Conservation (phyloP, 2,113 vertebrate species). For the Cyprinodon brontotheroides region DNA sequence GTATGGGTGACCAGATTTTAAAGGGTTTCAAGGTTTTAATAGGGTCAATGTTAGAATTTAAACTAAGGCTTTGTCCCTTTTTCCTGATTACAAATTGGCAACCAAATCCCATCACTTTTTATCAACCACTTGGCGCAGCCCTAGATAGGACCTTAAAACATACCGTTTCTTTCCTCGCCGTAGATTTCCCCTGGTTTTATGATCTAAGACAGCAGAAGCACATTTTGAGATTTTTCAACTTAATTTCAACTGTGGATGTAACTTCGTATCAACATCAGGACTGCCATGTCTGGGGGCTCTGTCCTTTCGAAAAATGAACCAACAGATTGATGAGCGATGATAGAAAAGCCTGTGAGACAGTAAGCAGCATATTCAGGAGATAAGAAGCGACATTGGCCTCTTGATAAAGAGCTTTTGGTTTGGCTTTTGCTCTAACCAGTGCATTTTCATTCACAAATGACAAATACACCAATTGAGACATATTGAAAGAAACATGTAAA, state of each 20-base stretch:
- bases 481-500: too few relatives aligned
- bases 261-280: neutral
- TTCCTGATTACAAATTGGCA: too few relatives aligned
- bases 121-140: too few relatives aligned
- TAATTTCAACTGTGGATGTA: neutral
- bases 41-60: too few relatives aligned
- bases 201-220: neutral
- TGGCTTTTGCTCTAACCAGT: neutral
- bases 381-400: neutral
- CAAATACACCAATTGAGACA: too few relatives aligned
- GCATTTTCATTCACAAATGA: too few relatives aligned
- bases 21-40: too few relatives aligned
- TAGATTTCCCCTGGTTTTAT: neutral
- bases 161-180: neutral
- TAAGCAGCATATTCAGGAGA: neutral
- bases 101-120: too few relatives aligned
- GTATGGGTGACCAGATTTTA: too few relatives aligned
- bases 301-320: neutral
- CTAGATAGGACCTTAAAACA: too few relatives aligned
- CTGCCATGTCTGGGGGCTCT: neutral
- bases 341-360: neutral
- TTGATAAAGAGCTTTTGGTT: neutral
- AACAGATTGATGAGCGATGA: neutral
- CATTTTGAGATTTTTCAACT: neutral
- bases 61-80: too few relatives aligned